Conservation (phyloP, 2,888 invertebrate species). For the Mythimna impura region DNA sequence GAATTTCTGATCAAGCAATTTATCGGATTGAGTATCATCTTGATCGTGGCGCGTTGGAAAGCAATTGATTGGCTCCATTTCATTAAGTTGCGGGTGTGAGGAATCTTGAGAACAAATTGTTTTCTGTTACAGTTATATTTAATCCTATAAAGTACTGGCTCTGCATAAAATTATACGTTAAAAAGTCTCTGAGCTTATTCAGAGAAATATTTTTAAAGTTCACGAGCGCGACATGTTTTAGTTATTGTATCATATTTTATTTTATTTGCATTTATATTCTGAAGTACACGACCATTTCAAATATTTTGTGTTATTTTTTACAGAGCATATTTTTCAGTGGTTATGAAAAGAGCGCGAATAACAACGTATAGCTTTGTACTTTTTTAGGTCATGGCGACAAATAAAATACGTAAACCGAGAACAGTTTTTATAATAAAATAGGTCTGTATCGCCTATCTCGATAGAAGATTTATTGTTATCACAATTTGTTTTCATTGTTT, state of each 20-base stretch:
- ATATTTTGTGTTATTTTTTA: constrained; percentile 15
- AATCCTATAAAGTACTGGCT: constrained; percentile 5
- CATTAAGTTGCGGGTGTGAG: constrained; percentile 45
- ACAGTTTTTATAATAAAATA: neutral
- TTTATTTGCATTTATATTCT: constrained; percentile 53
- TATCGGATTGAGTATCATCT: constrained; percentile 65
- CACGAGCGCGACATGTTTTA: constrained; percentile 46
- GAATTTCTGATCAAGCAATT: constrained; percentile 72
- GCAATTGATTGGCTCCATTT: constrained; percentile 66
- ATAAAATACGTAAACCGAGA: neutral
- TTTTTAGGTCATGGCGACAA: constrained; percentile 6
- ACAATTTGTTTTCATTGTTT: neutral
- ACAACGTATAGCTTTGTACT: constrained; percentile 1
- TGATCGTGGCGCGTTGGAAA: constrained; percentile 59
- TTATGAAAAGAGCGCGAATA: constrained; percentile 1
- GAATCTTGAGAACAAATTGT: constrained; percentile 30
- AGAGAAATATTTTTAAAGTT: constrained; percentile 42
- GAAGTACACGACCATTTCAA: constrained; percentile 24
- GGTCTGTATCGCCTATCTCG: neutral
- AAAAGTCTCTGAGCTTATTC: constrained; percentile 30
- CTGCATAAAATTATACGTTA: constrained; percentile 27
- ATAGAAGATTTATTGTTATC: neutral
- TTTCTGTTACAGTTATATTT: constrained; percentile 26
- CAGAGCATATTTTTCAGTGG: neutral
- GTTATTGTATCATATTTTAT: constrained; percentile 40